phyloP scores from a whole-genome alignment of 92 coral and sea anemone species.

The Porites lobata region DNA sequence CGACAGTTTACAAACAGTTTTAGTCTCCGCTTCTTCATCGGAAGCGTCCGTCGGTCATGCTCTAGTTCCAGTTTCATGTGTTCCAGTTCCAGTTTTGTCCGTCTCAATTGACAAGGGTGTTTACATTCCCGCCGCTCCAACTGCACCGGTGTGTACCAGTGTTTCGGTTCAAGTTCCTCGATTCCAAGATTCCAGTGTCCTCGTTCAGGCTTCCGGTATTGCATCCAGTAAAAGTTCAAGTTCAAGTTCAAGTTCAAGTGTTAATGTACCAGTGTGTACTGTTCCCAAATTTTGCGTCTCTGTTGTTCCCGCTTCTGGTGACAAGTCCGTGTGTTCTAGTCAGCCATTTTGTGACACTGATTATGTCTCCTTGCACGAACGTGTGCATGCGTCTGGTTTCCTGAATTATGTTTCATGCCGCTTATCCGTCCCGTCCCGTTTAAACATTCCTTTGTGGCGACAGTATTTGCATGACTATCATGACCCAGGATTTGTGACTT shows the following conservation, averaged over 20 bases:
- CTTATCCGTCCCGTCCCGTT: constrained; percentile 17
- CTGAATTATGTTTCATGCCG: not conserved
- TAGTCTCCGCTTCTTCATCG: not conserved
- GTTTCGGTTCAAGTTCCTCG: not conserved
- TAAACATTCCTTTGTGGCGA: constrained; percentile 29
- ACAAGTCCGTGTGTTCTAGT: not conserved
- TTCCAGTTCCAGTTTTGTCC: not conserved
- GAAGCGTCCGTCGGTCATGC: not conserved
- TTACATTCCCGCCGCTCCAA: not conserved
- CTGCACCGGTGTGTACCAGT: not conserved
- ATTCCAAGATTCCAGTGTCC: not conserved
- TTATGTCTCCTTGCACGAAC: not conserved
- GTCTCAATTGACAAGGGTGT: not conserved
- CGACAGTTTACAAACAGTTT: not conserved
- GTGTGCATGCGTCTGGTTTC: not conserved
- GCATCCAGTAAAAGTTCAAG: not conserved
- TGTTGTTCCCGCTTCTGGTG: not conserved
- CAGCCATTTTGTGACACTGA: not conserved
- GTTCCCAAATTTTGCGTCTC: not conserved
- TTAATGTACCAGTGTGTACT: not conserved
- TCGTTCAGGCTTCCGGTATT: not conserved
- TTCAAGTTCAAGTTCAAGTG: not conserved
- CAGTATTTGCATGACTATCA: constrained; percentile 4
- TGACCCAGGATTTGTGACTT: not conserved
- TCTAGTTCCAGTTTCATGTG: not conserved